phyloP scores from a whole-genome alignment of 2,797 vertebrate species.

The Rhinoraja longicauda region DNA sequence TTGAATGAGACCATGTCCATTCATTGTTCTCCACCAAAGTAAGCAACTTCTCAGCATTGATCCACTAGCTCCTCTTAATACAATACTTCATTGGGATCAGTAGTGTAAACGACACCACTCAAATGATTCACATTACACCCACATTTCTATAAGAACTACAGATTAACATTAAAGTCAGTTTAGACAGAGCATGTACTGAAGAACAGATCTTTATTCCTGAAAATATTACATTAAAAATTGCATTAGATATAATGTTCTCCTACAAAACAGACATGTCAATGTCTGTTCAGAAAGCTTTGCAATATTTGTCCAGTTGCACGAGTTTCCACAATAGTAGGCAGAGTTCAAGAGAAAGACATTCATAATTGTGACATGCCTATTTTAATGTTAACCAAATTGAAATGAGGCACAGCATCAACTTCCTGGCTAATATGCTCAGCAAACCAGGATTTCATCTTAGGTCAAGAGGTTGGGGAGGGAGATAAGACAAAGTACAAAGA shows the following conservation, averaged over 20 bases:
- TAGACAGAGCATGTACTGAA: not conserved
- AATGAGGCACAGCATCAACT: not conserved
- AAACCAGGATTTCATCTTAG: not conserved
- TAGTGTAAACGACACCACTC: too few relatives aligned
- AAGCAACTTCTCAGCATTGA: too few relatives aligned
- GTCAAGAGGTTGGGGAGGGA: not conserved
- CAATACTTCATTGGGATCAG: too few relatives aligned
- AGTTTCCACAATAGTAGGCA: not conserved
- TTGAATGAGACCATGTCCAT: too few relatives aligned
- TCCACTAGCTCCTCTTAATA: too few relatives aligned
- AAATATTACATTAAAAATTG: constrained; percentile 20
- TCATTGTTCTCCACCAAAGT: too few relatives aligned
- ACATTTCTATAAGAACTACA: not conserved
- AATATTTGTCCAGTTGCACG: not conserved
- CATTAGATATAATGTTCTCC: constrained; percentile 18
- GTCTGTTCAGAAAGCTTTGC: not conserved
- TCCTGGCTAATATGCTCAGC: too few relatives aligned
- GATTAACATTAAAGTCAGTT: not conserved
- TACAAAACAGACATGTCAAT: not conserved
- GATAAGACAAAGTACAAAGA: not conserved
- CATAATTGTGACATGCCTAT: not conserved
- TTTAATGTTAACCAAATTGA: not conserved
- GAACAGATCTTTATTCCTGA: constrained; percentile 26
- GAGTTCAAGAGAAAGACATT: not conserved
- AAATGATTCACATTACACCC: too few relatives aligned